Conservation (phyloP, 2,888 invertebrate species). For the Merodon equestris region DNA sequence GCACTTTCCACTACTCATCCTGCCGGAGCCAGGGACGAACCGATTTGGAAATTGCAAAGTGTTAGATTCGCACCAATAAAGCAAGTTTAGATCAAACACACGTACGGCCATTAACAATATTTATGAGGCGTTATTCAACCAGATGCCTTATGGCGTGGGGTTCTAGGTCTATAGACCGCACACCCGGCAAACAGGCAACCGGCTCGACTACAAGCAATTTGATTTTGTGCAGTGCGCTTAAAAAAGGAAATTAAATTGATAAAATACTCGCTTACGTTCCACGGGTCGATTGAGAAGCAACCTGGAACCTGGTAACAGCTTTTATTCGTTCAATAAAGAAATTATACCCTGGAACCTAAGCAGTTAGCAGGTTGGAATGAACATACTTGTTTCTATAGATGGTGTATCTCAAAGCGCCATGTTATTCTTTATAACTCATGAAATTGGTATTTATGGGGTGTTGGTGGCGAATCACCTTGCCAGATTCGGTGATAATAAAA, state of each 20-base stretch:
- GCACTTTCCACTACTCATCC: conserved; percentile 47
- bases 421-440: conserved; percentile 78
- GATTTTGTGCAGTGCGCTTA: conserved; percentile 66
- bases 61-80: conserved; percentile 68
- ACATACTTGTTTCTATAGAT: conserved; percentile 5
- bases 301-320: conserved; percentile 30
- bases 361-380: conserved; percentile 43
- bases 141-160: conserved; percentile 50
- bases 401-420: conserved; percentile 71
- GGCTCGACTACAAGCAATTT: conserved; percentile 58
- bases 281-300: conserved; percentile 51
- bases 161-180: no score
- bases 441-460: conserved; percentile 78
- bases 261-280: conserved; percentile 64
- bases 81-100: conserved; percentile 70
- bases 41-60: conserved; percentile 66
- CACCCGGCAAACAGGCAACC: conserved; percentile 21
- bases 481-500: conserved; percentile 64
- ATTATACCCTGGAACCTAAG: conserved; percentile 42
- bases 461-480: conserved; percentile 55
- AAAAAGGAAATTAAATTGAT: conserved; percentile 70
- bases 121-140: conserved; percentile 69
- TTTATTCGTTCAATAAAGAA: conserved; percentile 51
- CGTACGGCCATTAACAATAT: conserved; percentile 70
- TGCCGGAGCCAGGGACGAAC: background rate